Evolutionary conservation across 2,888 invertebrate genomes (phyloP), one percentile per base, ranked within the genome.

Genomic region (Polyploca ridens): DNA sequence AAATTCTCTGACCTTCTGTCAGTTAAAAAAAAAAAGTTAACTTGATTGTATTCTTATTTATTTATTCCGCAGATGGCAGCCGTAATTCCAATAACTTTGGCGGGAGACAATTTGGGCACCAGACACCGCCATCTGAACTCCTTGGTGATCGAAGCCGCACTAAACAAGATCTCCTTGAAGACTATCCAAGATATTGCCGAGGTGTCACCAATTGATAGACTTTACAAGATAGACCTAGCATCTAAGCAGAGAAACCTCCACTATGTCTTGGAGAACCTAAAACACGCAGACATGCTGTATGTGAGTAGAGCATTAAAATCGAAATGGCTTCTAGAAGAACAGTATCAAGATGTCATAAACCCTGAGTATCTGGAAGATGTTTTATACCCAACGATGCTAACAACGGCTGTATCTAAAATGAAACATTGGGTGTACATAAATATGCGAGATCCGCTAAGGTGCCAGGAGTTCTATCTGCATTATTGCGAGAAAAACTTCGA

Each of bases 171-270:
- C 5, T 27, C 70, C 0, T 69, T 81, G 1, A 49, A 73, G 16
- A 61, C 64, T 33, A 63, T 85, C 8, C 67, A 70, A n/a, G 27
- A 67, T 19, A 41, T 75, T 1, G 72, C 80, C 0, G 90, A 90
- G 72, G 41, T 62, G n/a, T 73, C 83, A 13, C 71, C 83, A 7
- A 63, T 89, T 11, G 90, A 90, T 66, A 78, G 83, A 64, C 71
- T 91, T 14, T 89, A 87, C 62, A 90, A 90, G 78, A 90, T 91
- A 62, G 84, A 90, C 16, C 69, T 91, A 3, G 90, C 92, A 5
- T 83, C 78, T 11, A 82, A 84, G 69, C 69, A 79, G 19, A 82
- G 73, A 64, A 69, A 89, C 66, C 74, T 86, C 0, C 78, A 87
- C 16, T 91, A 81, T 64, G 84, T 91, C 11, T 33, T 90, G 14